phyloP scores from a whole-genome alignment of 2,113 vertebrate genomes.

The Chauna torquata region DNA sequence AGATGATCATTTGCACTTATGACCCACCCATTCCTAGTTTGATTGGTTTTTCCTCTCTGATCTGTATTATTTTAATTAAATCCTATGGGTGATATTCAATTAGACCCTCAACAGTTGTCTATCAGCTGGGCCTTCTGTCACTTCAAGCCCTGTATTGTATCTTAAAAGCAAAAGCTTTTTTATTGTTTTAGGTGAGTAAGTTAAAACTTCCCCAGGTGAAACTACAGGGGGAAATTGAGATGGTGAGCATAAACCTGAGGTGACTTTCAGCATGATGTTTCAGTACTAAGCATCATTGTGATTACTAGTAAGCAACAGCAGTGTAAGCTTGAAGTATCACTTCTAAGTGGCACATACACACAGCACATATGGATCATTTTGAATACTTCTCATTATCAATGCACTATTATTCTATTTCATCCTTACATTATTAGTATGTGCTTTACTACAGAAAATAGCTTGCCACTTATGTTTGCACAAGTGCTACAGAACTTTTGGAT shows the following conservation, averaged over 20 bases:
- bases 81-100: background rate
- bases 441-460: background rate
- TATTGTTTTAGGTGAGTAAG: background rate
- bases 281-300: background rate
- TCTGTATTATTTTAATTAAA: background rate
- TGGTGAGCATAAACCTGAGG: background rate
- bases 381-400: background rate
- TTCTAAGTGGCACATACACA: background rate
- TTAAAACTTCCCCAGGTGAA: background rate
- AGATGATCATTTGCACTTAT: background rate
- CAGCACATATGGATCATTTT: background rate
- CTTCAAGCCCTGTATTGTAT: background rate
- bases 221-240: background rate
- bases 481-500: background rate
- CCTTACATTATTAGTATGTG: background rate
- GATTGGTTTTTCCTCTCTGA: background rate
- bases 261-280: background rate
- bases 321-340: background rate
- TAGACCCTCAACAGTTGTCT: background rate
- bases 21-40: background rate
- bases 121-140: background rate
- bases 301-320: background rate
- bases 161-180: background rate
- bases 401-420: background rate
- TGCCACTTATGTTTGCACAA: background rate